A percentile compares a stretch with the other conserved stretches of the same genome.
Conservation (phyloP, 2,797 vertebrate species). For the Macropus fuliginosus region DNA sequence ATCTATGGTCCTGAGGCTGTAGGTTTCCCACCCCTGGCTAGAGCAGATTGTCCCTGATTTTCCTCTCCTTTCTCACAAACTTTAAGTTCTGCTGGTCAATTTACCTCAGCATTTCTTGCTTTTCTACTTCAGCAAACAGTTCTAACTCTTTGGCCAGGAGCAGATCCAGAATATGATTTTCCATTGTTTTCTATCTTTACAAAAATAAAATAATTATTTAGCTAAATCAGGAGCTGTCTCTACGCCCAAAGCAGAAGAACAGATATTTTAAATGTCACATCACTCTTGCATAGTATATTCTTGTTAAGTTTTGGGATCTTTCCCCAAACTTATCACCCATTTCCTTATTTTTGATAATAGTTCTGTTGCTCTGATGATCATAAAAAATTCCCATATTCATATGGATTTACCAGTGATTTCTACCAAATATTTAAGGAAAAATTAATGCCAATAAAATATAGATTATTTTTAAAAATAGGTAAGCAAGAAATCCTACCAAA, state of each 20-base stretch:
- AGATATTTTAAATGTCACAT: not conserved
- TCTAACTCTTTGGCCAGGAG: not conserved
- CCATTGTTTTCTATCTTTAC: not conserved
- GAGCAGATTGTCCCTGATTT: not conserved
- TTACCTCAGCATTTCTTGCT: not conserved
- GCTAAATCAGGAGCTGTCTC: not conserved
- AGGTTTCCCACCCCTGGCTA: too few species aligned
- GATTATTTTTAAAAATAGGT: not conserved
- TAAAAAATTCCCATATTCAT: not conserved
- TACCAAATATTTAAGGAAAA: not conserved
- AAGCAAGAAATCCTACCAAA: not conserved
- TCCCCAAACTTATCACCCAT: not conserved
- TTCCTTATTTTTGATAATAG: not conserved
- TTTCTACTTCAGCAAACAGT: not conserved
- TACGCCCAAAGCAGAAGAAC: not conserved
- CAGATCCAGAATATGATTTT: not conserved
- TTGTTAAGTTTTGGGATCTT: not conserved
- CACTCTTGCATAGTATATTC: not conserved
- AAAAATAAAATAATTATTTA: not conserved
- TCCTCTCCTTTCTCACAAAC: not conserved
- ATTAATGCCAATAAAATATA: not conserved
- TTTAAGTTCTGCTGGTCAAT: not conserved
- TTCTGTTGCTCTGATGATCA: not conserved
- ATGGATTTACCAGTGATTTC: not conserved
- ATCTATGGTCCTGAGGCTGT: too few species aligned